phyloP scores from a whole-genome alignment of 2,797 vertebrate genomes.

The Acanthurus leucopareius region DNA sequence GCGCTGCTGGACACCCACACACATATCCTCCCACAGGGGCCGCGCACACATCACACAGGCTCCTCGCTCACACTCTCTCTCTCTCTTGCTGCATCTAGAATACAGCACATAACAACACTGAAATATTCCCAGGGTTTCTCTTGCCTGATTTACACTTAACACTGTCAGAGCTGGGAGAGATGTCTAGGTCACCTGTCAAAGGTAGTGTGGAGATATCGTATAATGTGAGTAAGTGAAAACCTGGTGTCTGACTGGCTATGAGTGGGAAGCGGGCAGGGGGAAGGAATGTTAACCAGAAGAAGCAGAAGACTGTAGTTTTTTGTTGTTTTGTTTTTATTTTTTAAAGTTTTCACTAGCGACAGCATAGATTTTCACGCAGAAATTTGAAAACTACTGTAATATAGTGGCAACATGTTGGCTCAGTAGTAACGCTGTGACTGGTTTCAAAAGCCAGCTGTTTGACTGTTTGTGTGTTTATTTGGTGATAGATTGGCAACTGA shows the following conservation, averaged over 20 bases:
- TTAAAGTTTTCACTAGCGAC: conserved; percentile 1
- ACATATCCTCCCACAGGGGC: conserved; percentile 79
- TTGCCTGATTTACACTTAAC: conserved; percentile 69
- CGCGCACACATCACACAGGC: conserved; percentile 68
- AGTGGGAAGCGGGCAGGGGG: conserved; percentile 41
- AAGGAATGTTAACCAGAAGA: conserved; percentile 23
- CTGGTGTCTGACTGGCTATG: conserved; percentile 46
- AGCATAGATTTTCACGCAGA: conserved; percentile 3
- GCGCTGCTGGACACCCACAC: conserved; percentile 84
- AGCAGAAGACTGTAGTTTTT: background rate
- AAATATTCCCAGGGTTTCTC: conserved; percentile 63
- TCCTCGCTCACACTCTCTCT: conserved; percentile 51
- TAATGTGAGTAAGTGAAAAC: conserved; percentile 52
- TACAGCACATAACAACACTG: conserved; percentile 53
- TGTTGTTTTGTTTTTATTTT: background rate
- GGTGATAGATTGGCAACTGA: background rate
- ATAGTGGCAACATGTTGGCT: background rate
- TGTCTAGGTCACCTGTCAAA: conserved; percentile 71
- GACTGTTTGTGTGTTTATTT: conserved; percentile 6
- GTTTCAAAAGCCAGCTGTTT: conserved; percentile 14
- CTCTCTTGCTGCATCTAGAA: conserved; percentile 37
- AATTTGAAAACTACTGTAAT: background rate
- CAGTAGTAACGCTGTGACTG: background rate
- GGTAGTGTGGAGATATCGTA: conserved; percentile 42
- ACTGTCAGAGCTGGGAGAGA: conserved; percentile 48